Evolutionary conservation across 2,888 invertebrate species (phyloP), one percentile per base, ranked within the genome.

Genomic region (Lasius fuliginosus): DNA sequence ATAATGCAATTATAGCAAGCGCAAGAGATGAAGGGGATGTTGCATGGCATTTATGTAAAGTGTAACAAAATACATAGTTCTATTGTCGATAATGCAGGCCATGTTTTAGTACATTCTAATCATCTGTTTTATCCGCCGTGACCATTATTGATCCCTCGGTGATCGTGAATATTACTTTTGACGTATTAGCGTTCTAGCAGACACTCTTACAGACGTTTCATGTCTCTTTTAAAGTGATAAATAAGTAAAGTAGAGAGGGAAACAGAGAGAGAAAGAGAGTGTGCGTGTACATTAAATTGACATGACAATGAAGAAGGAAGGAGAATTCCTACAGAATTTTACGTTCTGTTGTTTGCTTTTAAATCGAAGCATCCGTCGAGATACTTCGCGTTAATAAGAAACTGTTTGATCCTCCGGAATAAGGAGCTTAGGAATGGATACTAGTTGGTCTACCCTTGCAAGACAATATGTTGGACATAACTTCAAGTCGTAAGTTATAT

Each of bases 361-460:
- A 46, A 30, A 58, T 58, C 81, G 5, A 27, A 49, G 27, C 18
- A 27, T n/a, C 12, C 67, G 9, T 27, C 46, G 3, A 83, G 85
- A 56, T 67, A 82, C 71, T 74, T 79, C 73, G 67, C 84, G 82
- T 85, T 65, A 82, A 82, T 71, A 76, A 83, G 83, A 86, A 71
- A 86, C 68, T 46, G 84, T 77, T 77, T 58, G 62, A n/a, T 62
- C 60, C 62, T 33, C n/a, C 67, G 46, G 76, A 84, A 85, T 89
- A 88, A 83, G 85, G 74, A 71, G 82, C 88, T 89, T 91, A 93
- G 93, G 93, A 91, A 94, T 94, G 94, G 93, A 93, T 93, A 90
- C 89, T 91, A 88, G 85, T 75, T 92, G 88, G 85, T 85, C 74
- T 82, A 87, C 84, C 83, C 84, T 71, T 85, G 86, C 91, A 87